These are phyloP conservation scores for Ceyx cyanopectus DNA, from an alignment of 2,113 vertebrate species.

Conservation along the genomic window DNA sequence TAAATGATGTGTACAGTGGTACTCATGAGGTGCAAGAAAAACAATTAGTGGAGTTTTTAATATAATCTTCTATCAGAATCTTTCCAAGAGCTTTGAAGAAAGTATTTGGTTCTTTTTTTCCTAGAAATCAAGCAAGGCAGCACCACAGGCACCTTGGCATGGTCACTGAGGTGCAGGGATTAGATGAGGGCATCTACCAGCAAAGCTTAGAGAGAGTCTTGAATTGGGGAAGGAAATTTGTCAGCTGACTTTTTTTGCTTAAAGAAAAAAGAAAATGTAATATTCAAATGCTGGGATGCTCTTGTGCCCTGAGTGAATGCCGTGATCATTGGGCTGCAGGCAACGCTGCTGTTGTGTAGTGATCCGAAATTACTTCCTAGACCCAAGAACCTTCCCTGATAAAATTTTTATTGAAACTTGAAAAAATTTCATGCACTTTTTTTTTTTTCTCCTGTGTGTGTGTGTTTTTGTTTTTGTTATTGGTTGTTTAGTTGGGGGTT, in stretches of 20 bases:
- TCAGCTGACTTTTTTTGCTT: neutral
- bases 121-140: neutral
- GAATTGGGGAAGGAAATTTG: neutral
- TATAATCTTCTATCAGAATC: neutral
- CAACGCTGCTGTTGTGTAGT: neutral
- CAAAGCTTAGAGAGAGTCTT: neutral
- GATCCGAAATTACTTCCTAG: neutral
- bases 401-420: neutral
- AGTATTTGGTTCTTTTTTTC: neutral
- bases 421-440: neutral
- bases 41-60: fast-evolving
- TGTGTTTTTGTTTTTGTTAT: no score
- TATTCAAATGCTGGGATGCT: constrained; percentile 5
- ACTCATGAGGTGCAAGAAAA: neutral
- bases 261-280: neutral
- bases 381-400: neutral
- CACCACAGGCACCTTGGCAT: neutral
- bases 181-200: neutral
- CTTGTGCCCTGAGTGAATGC: constrained; percentile 30
- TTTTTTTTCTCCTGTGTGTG: no score
- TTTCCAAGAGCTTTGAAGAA: neutral
- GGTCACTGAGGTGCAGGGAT: neutral
- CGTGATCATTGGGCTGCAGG: neutral
- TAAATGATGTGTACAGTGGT: neutral
- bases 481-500: neutral